A percentile compares a stretch with the other conserved stretches of the same genome.
phyloP scores from a whole-genome alignment of 1,140 invertebrate genomes.

The Drosophila mauritiana region DNA sequence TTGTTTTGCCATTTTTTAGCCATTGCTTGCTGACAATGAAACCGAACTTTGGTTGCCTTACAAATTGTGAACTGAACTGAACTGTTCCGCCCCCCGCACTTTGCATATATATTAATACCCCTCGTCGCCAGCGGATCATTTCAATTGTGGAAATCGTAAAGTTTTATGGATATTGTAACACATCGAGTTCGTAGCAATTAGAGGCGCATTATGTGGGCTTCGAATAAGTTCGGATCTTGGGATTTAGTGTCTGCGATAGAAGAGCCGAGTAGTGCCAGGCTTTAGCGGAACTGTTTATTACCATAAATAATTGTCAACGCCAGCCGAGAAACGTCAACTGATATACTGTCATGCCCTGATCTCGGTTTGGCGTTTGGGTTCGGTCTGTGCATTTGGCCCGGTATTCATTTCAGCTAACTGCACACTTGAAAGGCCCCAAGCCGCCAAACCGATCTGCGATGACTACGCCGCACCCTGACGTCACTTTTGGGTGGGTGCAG shows the following conservation, averaged over 20 bases:
- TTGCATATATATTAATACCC: constrained; percentile 5
- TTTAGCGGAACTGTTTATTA: constrained; percentile 77
- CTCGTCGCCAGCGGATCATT: constrained; percentile 30
- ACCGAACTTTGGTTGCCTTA: constrained; percentile 48
- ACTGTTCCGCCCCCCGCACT: constrained; percentile 14
- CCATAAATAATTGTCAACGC: constrained; percentile 83
- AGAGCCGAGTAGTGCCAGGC: constrained; percentile 26
- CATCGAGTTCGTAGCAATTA: constrained; percentile 65
- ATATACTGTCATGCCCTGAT: constrained; percentile 71
- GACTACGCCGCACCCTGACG: constrained; percentile 74
- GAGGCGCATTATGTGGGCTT: constrained; percentile 66
- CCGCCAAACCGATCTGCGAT: constrained; percentile 48
- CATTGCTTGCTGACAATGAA: constrained; percentile 60
- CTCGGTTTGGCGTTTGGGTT: constrained; percentile 33
- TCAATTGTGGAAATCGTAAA: constrained; percentile 45
- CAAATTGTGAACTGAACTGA: constrained; percentile 58
- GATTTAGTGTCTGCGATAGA: constrained; percentile 49
- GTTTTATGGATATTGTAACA: constrained; percentile 66
- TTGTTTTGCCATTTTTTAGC: constrained; percentile 66
- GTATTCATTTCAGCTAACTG: constrained; percentile 77
- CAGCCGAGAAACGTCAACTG: constrained; percentile 70
- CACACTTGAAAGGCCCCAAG: constrained; percentile 74
- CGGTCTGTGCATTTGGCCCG: constrained; percentile 26
- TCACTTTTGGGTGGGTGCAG: constrained; percentile 76
- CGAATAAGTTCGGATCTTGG: constrained; percentile 21